phyloP scores from a whole-genome alignment of 30 jellyfish, hydroid and myxozoan genomes.

The Hydra vulgaris region DNA sequence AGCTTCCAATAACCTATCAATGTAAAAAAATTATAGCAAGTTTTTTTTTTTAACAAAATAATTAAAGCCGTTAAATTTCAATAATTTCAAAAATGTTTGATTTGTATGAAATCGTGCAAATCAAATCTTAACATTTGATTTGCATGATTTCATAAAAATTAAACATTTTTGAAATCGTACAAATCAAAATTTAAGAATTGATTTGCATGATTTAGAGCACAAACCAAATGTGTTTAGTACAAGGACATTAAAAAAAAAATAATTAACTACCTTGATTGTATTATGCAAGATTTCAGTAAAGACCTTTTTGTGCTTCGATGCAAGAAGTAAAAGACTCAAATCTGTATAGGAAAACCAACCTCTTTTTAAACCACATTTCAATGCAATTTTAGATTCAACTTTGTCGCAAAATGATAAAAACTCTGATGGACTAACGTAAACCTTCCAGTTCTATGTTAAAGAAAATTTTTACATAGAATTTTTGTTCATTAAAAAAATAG shows the following conservation, averaged over 20 bases:
- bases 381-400: constrained; percentile 72
- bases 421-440: constrained; percentile 63
- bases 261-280: constrained; percentile 40
- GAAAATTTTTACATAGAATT: too few species aligned
- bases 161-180: too few species aligned
- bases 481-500: too few species aligned
- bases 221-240: background rate
- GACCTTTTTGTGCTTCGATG: constrained; percentile 35
- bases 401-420: constrained; percentile 39
- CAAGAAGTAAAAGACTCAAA: constrained; percentile 51
- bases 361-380: constrained; percentile 67
- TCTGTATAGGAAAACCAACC: constrained; percentile 98
- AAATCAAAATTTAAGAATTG: background rate
- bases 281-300: constrained; percentile 24
- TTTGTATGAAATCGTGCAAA: too few species aligned
- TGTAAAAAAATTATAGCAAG: background rate
- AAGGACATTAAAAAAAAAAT: background rate
- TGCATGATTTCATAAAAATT: too few species aligned
- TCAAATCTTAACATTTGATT: too few species aligned
- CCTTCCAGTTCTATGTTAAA: constrained; percentile 56
- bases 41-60: too few species aligned
- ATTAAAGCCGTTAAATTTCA: background rate
- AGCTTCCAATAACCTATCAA: constrained; percentile 50
- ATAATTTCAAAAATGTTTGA: background rate
- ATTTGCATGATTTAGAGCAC: background rate